Evolutionary conservation across 92 coral and sea anemone species (phyloP), one percentile per base, ranked within the genome.

Genomic region (Hydrozoanthus gracilis): DNA sequence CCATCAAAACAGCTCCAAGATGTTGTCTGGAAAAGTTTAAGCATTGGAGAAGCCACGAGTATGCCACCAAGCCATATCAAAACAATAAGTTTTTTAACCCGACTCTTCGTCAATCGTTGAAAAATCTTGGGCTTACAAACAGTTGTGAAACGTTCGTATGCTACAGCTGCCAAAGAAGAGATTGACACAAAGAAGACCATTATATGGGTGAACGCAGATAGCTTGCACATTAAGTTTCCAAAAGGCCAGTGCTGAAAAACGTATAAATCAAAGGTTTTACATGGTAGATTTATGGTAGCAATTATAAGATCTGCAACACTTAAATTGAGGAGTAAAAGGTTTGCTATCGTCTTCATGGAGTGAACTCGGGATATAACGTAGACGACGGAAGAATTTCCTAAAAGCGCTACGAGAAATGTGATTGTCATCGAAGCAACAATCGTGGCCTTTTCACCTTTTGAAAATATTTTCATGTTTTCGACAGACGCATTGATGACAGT

Each of bases 291-390:
- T 45, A 94, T 12, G 46, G 80, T 88, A 11, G 95, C 98, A 13
- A 92, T 94, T 15, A 94, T 67, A 35, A 94, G 86, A 58, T 94
- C 98, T 44, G 98, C 98, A 15, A 91, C 79, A 55, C 98, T 92
- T 61, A 94, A 66, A 79, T 94, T 90, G 52, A 94, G 49, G 13
- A 94, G 90, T 52, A 94, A 86, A 50, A 89, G 61, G 87, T 93
- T 94, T 6, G 98, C 92, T 14, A 95, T 89, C 64, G 95, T 94
- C n/a, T 84, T 88, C 98, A 92, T 90, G 78, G 83, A 87, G 86
- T 80, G 98, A 9, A 94, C 92, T 48, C 90, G 89, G 18, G 91
- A 89, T 50, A 94, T 89, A 58, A 94, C 92, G 14, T 67, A 76
- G 39, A 94, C 87, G 45, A 94, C 98, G 51, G 91, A 48, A 4